Evolutionary conservation across 2,113 vertebrate genomes (phyloP).

Genomic region (Oncorhynchus mykiss): DNA sequence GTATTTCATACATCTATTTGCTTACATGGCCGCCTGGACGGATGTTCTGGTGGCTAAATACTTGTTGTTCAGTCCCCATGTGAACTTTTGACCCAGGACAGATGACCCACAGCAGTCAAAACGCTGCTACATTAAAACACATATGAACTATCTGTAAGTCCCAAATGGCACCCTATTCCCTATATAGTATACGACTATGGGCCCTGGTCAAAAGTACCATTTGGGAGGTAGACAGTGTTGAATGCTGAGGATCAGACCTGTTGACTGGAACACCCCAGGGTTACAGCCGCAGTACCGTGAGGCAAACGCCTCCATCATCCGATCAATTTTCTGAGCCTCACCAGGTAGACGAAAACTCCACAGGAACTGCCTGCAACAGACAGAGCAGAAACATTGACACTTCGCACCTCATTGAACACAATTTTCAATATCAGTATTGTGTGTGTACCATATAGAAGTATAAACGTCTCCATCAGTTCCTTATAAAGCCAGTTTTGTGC

Average conservation of each 20-base stretch:
- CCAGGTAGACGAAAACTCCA: slow-evolving; percentile 97
- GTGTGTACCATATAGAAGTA: not conserved
- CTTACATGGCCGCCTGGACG: no score
- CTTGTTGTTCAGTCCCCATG: no score
- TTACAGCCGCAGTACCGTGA: slow-evolving; percentile 97
- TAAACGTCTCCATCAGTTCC: not conserved
- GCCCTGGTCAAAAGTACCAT: not conserved
- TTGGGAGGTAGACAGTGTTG: no score
- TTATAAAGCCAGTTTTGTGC: not conserved
- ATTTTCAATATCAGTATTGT: not conserved
- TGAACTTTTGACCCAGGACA: no score
- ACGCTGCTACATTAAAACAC: no score
- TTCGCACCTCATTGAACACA: not conserved
- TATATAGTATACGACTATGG: no score
- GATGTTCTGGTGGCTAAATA: no score
- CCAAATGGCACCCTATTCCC: no score
- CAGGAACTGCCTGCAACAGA: slow-evolving; percentile 85
- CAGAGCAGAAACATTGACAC: not conserved
- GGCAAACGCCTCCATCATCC: slow-evolving; percentile 98
- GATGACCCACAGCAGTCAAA: no score
- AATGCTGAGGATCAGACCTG: slow-evolving; percentile 76
- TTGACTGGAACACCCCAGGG: slow-evolving; percentile 96
- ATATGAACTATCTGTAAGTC: no score
- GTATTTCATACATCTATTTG: not conserved
- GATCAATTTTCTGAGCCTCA: slow-evolving; percentile 97